Evolutionary conservation across 2,888 invertebrate species (phyloP).

Genomic region (Aphodius sticticus): DNA sequence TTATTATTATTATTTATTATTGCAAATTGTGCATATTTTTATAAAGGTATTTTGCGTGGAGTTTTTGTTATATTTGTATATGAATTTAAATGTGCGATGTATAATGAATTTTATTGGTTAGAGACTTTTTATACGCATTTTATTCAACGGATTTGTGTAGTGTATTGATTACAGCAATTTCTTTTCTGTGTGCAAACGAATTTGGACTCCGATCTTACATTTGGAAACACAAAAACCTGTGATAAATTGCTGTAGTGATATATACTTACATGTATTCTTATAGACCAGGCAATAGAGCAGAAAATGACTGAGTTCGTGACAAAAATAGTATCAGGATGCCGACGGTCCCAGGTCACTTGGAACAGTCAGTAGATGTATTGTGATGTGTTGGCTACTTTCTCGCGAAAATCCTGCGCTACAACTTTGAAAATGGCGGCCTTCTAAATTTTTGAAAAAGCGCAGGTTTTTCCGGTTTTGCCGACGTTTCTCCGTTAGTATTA

Average conservation of each 20-base stretch:
- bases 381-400: too few species aligned
- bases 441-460: too few species aligned
- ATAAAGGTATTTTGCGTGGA: not conserved
- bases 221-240: not conserved
- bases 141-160: not conserved
- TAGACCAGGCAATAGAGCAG: too few species aligned
- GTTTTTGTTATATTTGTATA: not conserved
- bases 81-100: not conserved
- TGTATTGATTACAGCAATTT: not conserved
- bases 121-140: not conserved
- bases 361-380: too few species aligned
- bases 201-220: not conserved
- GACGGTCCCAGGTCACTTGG: too few species aligned
- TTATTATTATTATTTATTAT: not conserved
- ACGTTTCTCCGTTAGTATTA: too few species aligned
- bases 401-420: too few species aligned
- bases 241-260: not conserved
- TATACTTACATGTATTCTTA: not conserved
- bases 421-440: too few species aligned
- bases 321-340: too few species aligned
- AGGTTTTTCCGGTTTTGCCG: too few species aligned
- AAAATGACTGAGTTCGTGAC: too few species aligned
- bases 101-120: not conserved
- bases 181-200: not conserved
- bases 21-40: not conserved